Evolutionary conservation across 2,113 vertebrate species (phyloP), one percentile per base, ranked within the genome.

Genomic region (Thalassarche chlororhynchos): DNA sequence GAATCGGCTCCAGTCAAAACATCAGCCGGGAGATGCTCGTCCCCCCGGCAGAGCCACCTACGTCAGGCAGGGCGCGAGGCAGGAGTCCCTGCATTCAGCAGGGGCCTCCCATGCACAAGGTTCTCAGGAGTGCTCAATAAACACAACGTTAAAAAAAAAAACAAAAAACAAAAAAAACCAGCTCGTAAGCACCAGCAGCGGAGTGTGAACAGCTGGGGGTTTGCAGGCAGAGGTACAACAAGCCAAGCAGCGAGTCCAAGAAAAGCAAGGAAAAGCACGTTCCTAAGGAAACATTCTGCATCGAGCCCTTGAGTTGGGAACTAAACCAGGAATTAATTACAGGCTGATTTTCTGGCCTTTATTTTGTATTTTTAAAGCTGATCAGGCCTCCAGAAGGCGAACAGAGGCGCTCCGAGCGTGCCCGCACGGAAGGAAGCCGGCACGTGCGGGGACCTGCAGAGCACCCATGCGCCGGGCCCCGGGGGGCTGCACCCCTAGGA

Each of bases 251-350:
- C 6, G 3, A 15, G 86, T 14, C 86, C 91, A 72, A 55, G 89
- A 19, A 60, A 75, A 78, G 87, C 65, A 57, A 70, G 78, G 2
- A 61, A 65, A 60, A 81, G 29, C 95, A 46, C 2, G 71, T 95
- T 96, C 96, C 97, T 95, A 95, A 86, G 95, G 96, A 95, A 96
- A 94, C 93, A 25, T 40, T 38, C 65, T 12, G 71, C 90, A 47
- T 1, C 10, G 3, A 89, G 89, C 77, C 81, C 82, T 25, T 2
- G 66, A 51, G 92, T 14, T 28, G 85, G 93, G 72, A 86, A 55
- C n/a, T 2, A 16, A 25, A 25, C 68, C 83, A 74, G 29, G 85
- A 91, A 65, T 46, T 74, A 3, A 62, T 12, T 49, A 51, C 79
- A 12, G 72, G 47, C 51, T 18, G 72, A 2, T n/a, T 29, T 34